A percentile compares a stretch with the other conserved stretches of the same genome.
Conservation (phyloP, 2,797 vertebrate genomes). For the Labroides dimidiatus region DNA sequence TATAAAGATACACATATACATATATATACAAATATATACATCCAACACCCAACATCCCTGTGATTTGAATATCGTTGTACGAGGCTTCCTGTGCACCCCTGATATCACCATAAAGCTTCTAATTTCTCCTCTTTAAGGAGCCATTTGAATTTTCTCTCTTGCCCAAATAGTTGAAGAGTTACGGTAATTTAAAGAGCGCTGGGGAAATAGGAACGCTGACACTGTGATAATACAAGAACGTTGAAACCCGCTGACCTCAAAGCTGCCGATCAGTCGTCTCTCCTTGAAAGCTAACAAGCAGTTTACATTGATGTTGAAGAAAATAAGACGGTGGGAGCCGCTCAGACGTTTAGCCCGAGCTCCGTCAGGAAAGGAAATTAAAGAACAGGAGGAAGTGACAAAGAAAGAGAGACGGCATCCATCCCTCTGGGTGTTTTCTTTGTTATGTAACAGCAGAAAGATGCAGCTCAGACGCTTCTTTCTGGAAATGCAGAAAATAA, state of each 20-base stretch:
- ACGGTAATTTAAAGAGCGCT: too few relatives aligned
- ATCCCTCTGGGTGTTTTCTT: conserved; percentile 19
- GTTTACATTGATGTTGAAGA: conserved; percentile 32
- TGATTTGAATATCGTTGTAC: too few relatives aligned
- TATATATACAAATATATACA: too few relatives aligned
- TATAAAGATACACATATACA: too few relatives aligned
- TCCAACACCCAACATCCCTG: too few relatives aligned
- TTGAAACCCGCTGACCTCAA: conserved; percentile 15
- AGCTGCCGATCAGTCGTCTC: conserved; percentile 16
- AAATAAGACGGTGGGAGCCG: conserved; percentile 1
- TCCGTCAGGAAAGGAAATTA: conserved; percentile 38
- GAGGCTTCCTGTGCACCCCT: too few relatives aligned
- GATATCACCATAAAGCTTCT: too few relatives aligned
- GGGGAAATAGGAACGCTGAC: too few relatives aligned
- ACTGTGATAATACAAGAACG: too few relatives aligned
- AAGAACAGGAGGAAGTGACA: conserved; percentile 32
- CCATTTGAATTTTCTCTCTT: too few relatives aligned
- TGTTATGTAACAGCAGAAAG: conserved; percentile 2
- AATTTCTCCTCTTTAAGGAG: too few relatives aligned
- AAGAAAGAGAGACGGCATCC: conserved; percentile 9
- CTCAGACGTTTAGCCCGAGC: conserved; percentile 8
- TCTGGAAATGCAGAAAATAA: background rate
- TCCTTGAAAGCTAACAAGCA: conserved; percentile 46
- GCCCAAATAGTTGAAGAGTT: too few relatives aligned
- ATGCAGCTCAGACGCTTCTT: background rate